Base-by-base conservation (phyloP, 2,113 vertebrate genomes). In the Beaufortia kweichowensis region DNA sequence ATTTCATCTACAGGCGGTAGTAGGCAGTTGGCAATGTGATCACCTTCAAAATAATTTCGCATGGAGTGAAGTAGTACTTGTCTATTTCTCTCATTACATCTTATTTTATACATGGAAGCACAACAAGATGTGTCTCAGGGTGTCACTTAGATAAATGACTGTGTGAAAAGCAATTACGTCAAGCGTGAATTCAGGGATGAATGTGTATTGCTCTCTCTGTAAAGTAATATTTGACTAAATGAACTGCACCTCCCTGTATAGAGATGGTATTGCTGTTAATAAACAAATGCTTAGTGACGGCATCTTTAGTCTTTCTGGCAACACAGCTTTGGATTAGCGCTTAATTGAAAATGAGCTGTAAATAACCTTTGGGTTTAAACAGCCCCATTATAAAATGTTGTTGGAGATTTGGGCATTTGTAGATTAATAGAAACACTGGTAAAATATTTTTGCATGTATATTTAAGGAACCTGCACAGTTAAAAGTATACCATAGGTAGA, bases 1-100 rank as follows among this genome's bases (percentile, higher is more conserved):
- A 71, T 56, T 78, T 43, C 41, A 39, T 26, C 21, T 33, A 24
- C 67, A 63, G 56, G 15, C 66, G 29, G 66, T 41, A 43, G 76
- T 53, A 21, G 23, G 59, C 57, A 60, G 56, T 70, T 60, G 60
- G 76, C 68, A 63, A 50, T 71, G 76, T 55, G 57, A 70, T 63
- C 76, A 63, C 60, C 61, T 72, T 72, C 48, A 17, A 57, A 65
- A 46, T 57, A 31, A 78, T 60, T 72, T 69, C 2, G 5, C 6
- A 65, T 17, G 60, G 28, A 63, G 21, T 29, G 29, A 43, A 57
- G 14, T 24, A 23, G 17, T 43, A 59, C 29, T 60, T n/a, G n/a
- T 66, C 14, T 53, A 28, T 68, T 21, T 63, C 57, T 69, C 4
- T 23, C 21, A 50, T 78, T 41, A 33, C 12, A 61, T 70, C 12